Percentiles rank a stretch among this genome's conserved stretches.
These are phyloP conservation scores for Tragulus kanchil DNA, from an alignment of 2,113 vertebrate genomes.

Conservation along the genomic window DNA sequence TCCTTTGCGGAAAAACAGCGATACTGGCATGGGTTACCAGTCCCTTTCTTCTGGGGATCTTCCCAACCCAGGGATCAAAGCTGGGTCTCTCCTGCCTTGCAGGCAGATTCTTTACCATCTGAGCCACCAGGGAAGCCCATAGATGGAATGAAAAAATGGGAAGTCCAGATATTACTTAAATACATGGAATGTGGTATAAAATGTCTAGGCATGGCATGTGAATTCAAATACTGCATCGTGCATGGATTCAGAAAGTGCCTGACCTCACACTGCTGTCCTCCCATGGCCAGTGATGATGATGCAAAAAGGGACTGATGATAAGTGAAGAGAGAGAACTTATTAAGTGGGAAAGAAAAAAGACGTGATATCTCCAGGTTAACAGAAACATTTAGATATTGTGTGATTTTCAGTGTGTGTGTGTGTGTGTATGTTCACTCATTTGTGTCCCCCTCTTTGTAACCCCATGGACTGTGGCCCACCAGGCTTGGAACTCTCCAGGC, in stretches of 20 bases:
- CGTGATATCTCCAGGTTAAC: background rate
- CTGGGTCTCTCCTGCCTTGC: background rate
- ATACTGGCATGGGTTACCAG: background rate
- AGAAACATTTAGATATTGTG: background rate
- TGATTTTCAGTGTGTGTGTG: background rate
- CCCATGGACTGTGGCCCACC: background rate
- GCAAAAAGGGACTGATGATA: rapidly evolving
- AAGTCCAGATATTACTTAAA: background rate
- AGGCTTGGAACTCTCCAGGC: background rate
- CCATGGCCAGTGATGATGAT: background rate
- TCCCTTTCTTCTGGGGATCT: no score
- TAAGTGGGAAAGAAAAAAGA: background rate
- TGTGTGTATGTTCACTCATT: background rate
- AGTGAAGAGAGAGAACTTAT: background rate
- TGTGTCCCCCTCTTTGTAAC: background rate
- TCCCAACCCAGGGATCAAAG: background rate
- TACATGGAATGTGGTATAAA: background rate
- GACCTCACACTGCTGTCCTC: background rate
- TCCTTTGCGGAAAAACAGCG: no score
- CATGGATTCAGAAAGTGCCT: background rate
- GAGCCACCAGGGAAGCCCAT: background rate
- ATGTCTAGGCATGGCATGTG: background rate
- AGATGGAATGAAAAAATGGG: background rate
- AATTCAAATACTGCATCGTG: rapidly evolving
- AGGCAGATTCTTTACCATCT: background rate